Evolutionary conservation across 1,140 invertebrate species (phyloP).

Genomic region (Pogonomyrmex barbatus): DNA sequence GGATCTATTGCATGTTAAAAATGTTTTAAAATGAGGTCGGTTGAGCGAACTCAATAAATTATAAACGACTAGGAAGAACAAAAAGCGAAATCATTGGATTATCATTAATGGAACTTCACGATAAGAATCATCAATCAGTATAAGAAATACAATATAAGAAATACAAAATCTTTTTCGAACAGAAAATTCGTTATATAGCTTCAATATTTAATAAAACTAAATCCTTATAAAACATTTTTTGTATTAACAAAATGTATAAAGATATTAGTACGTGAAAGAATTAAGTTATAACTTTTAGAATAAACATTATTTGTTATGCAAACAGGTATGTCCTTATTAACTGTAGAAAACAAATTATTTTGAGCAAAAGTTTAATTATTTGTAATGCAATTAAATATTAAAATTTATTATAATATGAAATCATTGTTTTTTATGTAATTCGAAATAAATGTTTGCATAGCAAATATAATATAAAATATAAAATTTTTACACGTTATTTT

Average conservation of each 20-base stretch:
- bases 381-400: neutral
- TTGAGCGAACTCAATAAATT: constrained; percentile 62
- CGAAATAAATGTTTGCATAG: neutral
- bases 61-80: constrained; percentile 48
- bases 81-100: constrained; percentile 21
- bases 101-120: constrained; percentile 50
- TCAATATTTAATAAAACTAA: neutral
- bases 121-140: constrained; percentile 34
- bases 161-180: neutral
- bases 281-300: neutral
- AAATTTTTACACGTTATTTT: neutral
- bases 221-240: neutral
- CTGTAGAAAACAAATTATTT: neutral
- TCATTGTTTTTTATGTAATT: neutral
- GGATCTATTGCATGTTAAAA: constrained; percentile 46
- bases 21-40: constrained; percentile 66
- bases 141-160: neutral
- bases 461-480: neutral
- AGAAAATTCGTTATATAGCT: neutral
- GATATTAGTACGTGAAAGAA: neutral
- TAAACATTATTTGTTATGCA: neutral
- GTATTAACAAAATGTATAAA: neutral
- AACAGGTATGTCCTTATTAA: neutral
- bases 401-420: constrained; percentile 22
- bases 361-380: constrained; percentile 7